These are phyloP conservation scores for Euwallacea similis DNA, from an alignment of 1,140 invertebrate genomes.

Conservation along the genomic window DNA sequence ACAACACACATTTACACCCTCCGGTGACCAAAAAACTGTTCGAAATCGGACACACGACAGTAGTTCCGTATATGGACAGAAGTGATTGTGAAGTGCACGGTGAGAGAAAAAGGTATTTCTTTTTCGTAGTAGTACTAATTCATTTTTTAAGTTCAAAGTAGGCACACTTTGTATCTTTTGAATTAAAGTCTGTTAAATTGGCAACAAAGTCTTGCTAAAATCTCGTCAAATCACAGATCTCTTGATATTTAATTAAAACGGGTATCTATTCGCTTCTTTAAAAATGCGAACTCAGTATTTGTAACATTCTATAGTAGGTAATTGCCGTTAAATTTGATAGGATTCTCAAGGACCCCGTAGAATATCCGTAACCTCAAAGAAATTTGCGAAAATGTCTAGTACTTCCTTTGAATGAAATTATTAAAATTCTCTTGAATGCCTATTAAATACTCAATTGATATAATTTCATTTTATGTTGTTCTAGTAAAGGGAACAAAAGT, in stretches of 20 bases:
- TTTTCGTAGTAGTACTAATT: not conserved
- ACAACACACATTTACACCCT: constrained; percentile 54
- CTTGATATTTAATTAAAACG: no score
- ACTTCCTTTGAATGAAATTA: not conserved
- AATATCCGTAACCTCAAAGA: no score
- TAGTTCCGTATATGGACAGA: constrained; percentile 49
- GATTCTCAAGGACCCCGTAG: no score
- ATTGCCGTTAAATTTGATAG: no score
- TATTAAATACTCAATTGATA: not conserved
- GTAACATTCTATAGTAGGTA: no score
- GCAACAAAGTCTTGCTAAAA: not conserved
- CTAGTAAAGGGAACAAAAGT: constrained; percentile 42
- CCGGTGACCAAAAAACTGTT: constrained; percentile 46
- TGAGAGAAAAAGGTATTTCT: not conserved
- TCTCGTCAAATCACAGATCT: not conserved
- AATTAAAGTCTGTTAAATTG: no score
- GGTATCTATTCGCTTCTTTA: no score
- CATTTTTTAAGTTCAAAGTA: not conserved
- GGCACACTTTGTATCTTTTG: not conserved
- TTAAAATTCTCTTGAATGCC: not conserved
- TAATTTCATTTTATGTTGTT: constrained; percentile 18
- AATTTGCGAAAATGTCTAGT: no score
- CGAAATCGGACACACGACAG: constrained; percentile 47
- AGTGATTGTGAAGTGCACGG: constrained; percentile 47
- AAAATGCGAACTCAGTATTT: no score